phyloP scores from a whole-genome alignment of 1,140 invertebrate species.

The Magallana ariakensis region DNA sequence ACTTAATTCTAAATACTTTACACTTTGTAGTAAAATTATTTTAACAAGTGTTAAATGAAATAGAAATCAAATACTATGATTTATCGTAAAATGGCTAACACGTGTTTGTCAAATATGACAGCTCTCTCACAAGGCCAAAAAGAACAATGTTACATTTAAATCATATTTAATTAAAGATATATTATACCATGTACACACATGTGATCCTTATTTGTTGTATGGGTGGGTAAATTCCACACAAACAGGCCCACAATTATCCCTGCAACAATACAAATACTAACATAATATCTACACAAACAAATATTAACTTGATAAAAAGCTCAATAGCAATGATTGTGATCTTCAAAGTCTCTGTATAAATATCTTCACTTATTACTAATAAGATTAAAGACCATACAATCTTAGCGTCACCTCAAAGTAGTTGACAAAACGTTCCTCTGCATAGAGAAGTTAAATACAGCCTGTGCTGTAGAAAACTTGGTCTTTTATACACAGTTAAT shows the following conservation, averaged over 20 bases:
- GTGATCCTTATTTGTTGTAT: background rate
- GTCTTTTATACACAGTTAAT: slow-evolving; percentile 41
- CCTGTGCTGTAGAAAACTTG: slow-evolving; percentile 4
- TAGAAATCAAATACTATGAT: too few relatives aligned
- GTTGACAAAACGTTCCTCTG: slow-evolving; percentile 34
- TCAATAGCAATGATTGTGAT: slow-evolving; percentile 34
- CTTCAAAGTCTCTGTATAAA: slow-evolving; percentile 25
- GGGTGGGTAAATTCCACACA: background rate
- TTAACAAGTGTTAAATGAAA: too few relatives aligned
- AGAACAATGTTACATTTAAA: too few relatives aligned
- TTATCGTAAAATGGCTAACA: too few relatives aligned
- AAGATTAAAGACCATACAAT: slow-evolving; percentile 20
- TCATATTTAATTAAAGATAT: background rate
- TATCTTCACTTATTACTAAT: slow-evolving; percentile 39
- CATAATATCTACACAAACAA: slow-evolving; percentile 30
- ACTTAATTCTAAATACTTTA: too few relatives aligned
- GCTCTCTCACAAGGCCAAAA: too few relatives aligned
- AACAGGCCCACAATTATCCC: background rate
- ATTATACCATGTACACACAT: background rate
- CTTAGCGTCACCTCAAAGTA: slow-evolving; percentile 32
- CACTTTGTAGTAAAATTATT: too few relatives aligned
- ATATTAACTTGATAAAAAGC: slow-evolving; percentile 32
- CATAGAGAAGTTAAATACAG: slow-evolving; percentile 41
- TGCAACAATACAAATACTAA: slow-evolving; percentile 13
- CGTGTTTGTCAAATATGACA: too few relatives aligned